phyloP scores from a whole-genome alignment of 2,113 vertebrate species.

The Nothoprocta pentlandii region DNA sequence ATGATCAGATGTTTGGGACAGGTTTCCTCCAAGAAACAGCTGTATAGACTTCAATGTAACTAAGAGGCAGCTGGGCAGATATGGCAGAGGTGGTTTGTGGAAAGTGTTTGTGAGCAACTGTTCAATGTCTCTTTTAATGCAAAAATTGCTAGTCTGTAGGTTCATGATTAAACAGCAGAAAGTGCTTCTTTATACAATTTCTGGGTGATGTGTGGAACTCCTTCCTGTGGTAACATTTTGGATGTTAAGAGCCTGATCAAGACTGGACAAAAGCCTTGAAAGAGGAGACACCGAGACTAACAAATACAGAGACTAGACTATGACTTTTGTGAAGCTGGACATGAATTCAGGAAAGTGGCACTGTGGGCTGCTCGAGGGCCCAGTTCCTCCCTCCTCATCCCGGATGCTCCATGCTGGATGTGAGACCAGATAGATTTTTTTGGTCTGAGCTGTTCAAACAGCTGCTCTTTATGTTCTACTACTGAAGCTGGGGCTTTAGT shows the following conservation, averaged over 20 bases:
- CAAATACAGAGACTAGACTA: neutral
- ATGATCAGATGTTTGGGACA: neutral
- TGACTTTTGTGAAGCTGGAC: neutral
- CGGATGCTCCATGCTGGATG: neutral
- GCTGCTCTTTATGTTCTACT: neutral
- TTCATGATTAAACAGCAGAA: neutral
- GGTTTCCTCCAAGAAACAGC: neutral
- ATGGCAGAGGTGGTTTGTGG: neutral
- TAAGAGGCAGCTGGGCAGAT: neutral
- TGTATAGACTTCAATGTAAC: neutral
- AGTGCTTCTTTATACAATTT: accelerated
- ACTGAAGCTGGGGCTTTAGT: neutral
- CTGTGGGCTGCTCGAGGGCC: neutral
- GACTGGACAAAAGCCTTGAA: neutral
- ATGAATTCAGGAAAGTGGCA: neutral
- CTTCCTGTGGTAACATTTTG: neutral
- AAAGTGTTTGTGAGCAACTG: neutral
- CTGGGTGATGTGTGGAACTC: neutral
- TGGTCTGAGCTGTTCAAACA: neutral
- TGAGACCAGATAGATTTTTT: neutral
- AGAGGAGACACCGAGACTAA: neutral
- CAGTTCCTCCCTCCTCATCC: neutral
- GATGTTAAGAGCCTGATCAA: neutral
- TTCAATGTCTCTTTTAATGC: neutral
- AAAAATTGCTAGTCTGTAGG: neutral